phyloP scores from a whole-genome alignment of 2,113 vertebrate species.

The Phodopus roborovskii region DNA sequence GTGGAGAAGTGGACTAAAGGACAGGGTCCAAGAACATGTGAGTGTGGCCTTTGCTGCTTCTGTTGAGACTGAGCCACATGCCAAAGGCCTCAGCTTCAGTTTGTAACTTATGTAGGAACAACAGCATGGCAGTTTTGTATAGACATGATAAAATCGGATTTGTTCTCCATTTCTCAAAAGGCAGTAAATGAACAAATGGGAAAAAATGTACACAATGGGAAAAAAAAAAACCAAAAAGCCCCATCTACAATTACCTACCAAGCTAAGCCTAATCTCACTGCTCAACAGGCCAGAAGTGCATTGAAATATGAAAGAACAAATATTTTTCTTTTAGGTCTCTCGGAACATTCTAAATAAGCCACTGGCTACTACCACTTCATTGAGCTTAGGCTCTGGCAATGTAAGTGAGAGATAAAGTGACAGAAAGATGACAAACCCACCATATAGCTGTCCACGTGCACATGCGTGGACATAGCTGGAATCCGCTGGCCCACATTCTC shows the following conservation, averaged over 20 bases:
- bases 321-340: background rate
- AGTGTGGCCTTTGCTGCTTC: background rate
- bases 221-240: background rate
- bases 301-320: background rate
- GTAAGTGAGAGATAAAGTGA: background rate
- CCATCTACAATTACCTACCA: background rate
- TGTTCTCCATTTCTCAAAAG: background rate
- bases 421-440: background rate
- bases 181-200: background rate
- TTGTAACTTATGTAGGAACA: background rate
- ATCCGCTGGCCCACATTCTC: background rate
- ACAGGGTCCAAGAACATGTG: background rate
- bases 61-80: background rate
- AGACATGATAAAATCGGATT: background rate
- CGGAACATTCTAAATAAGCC: background rate
- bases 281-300: background rate
- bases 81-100: background rate
- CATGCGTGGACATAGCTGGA: background rate
- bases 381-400: background rate
- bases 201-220: background rate
- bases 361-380: background rate
- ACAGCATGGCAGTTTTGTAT: background rate
- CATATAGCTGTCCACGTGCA: background rate
- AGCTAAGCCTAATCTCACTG: background rate
- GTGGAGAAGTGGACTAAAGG: background rate